Base-by-base conservation (phyloP, 2,797 vertebrate genomes). In the Pipistrellus nathusii region DNA sequence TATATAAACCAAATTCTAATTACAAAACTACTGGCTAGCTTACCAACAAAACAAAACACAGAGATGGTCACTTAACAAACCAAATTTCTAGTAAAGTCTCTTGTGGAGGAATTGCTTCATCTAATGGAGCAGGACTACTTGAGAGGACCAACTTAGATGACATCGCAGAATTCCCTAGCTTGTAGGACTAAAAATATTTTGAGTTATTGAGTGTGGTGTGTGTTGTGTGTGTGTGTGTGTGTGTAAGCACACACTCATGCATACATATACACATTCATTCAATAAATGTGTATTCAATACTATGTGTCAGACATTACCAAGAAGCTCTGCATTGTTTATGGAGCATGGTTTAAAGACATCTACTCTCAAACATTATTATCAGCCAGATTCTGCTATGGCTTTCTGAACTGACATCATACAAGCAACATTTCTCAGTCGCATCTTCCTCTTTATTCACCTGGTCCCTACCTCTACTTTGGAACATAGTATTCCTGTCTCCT, bases 1-100 rank as follows among this genome's bases (percentile, higher is more conserved):
- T 95, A 93, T 95, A 96, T 84, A 95, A 96, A 97, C 90, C 84
- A 93, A 96, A 96, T 81, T 35, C 86, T 94, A 90, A 97, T 97
- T 97, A 89, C 97, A 96, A 97, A 97, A 95, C 96, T 96, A 64
- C 83, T 38, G 38, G 32, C 55, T 72, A 62, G 23, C 62, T 93
- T 64, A 48, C 85, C 94, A 90, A 90, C 53, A 90, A 88, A 71
- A 57, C 75, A 93, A 87, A 75, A 68, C 35, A 59, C 17, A 90
- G 77, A 92, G 25, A 93, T 18, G 13, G 92, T 92, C 72, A 86
- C 96, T 97, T 97, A 96, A 97, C 97, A 95, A 96, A 78, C 78
- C 41, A 84, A 91, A 89, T 68, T 94, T 97, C 93, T 92, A 88
- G 90, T 89, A 96, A 98, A 96, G 27, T 20, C 76, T 97, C 96